Conservation (phyloP, 2,888 invertebrate genomes). For the Eulithis testata region DNA sequence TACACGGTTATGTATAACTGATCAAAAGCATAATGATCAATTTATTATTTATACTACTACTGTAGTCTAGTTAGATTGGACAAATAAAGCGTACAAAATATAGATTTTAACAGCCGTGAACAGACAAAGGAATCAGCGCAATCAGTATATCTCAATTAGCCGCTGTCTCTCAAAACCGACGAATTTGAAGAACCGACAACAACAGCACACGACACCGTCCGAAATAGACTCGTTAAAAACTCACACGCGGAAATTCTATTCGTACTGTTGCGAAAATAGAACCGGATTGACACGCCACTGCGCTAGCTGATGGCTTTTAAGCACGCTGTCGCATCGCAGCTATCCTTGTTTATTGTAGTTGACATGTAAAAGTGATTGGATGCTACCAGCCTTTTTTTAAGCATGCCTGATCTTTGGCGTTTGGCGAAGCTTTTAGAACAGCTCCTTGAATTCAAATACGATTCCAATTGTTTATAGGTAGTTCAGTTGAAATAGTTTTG, state of each 20-base stretch:
- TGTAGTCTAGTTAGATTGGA: no score
- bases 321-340: conserved; percentile 9
- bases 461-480: no score
- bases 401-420: no score
- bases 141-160: conserved; percentile 28
- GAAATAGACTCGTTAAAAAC: conserved; percentile 62
- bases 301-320: conserved; percentile 20
- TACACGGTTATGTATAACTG: no score
- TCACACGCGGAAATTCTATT: conserved; percentile 68
- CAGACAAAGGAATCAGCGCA: conserved; percentile 27
- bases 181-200: conserved; percentile 25
- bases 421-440: no score
- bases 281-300: conserved; percentile 38
- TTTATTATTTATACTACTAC: neutral
- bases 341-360: conserved; percentile 5
- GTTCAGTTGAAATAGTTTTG: neutral
- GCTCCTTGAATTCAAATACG: no score
- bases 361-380: conserved; percentile 6
- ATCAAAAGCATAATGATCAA: neutral
- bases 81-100: neutral
- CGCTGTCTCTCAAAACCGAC: conserved; percentile 23
- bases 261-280: conserved; percentile 59
- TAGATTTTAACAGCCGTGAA: conserved; percentile 1
- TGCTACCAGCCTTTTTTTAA: neutral
- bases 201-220: conserved; percentile 48